Percentiles rank a stretch among this genome's conserved stretches.
Evolutionary conservation across 53 echinoderm and acorn worm species (phyloP).

Genomic region (Stichopus horrens): DNA sequence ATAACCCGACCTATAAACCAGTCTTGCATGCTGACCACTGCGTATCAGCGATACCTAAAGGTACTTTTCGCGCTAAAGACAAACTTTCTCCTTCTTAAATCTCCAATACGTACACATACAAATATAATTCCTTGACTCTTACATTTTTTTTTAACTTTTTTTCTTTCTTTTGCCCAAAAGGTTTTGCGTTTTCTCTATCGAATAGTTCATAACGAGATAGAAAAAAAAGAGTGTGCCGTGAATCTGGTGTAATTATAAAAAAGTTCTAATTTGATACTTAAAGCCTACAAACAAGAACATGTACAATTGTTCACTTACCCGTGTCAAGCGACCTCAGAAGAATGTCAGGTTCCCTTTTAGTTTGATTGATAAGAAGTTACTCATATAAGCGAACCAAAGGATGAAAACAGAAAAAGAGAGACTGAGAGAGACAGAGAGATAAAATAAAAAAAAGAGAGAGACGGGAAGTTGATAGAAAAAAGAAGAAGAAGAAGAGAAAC

Average conservation of each 20-base stretch:
- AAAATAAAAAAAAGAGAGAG: background rate
- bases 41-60: background rate
- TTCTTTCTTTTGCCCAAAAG: background rate
- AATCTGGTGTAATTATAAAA: background rate
- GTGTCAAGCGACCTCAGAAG: slow-evolving; percentile 28
- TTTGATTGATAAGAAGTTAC: slow-evolving; percentile 28
- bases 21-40: background rate
- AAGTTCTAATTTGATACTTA: background rate
- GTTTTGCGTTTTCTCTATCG: background rate
- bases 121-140: background rate
- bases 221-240: background rate
- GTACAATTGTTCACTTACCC: slow-evolving; percentile 19
- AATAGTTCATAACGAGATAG: background rate
- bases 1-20: background rate
- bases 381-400: slow-evolving; percentile 18
- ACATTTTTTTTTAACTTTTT: background rate
- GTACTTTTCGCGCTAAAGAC: background rate
- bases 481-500: background rate
- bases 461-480: background rate
- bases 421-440: background rate
- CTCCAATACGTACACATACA: background rate
- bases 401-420: background rate
- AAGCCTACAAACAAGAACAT: slow-evolving; percentile 1
- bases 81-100: background rate
- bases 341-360: slow-evolving; percentile 28